A percentile compares a stretch with the other conserved stretches of the same genome.
phyloP scores from a whole-genome alignment of 2,797 vertebrate genomes.

The Megalops cyprinoides region DNA sequence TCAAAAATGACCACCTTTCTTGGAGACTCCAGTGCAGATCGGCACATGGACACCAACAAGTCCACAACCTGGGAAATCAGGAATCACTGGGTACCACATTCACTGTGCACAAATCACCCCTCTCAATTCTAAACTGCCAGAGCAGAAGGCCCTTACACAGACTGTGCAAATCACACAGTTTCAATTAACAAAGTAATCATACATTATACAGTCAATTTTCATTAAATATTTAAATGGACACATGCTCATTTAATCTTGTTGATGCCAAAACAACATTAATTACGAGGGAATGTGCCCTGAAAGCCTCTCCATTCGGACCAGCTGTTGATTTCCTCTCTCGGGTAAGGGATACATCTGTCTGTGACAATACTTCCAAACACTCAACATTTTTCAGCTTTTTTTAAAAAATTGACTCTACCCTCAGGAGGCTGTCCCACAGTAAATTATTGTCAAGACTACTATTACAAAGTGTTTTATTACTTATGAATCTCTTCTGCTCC shows the following conservation, averaged over 20 bases:
- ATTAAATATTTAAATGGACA: too few species aligned
- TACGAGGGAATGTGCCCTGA: too few species aligned
- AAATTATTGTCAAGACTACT: neutral
- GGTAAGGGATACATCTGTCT: too few species aligned
- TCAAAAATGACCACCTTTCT: slow-evolving; percentile 88
- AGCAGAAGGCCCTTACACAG: neutral
- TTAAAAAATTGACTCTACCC: neutral
- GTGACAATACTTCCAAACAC: too few species aligned
- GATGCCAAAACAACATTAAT: too few species aligned
- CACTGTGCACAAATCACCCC: neutral
- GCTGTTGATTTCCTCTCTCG: too few species aligned
- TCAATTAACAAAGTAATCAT: too few species aligned
- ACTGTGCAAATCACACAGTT: neutral
- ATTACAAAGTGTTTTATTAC: neutral
- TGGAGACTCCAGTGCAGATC: slow-evolving; percentile 84
- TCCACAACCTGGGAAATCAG: slow-evolving; percentile 78
- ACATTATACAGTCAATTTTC: too few species aligned
- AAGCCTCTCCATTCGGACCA: too few species aligned
- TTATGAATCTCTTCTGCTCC: neutral
- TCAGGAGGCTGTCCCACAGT: neutral
- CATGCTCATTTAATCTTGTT: too few species aligned
- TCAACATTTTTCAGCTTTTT: neutral
- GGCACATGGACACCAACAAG: slow-evolving; percentile 85
- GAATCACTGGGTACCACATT: neutral
- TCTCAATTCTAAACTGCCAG: too few species aligned